These are phyloP conservation scores for Augochlora pura DNA, from an alignment of 1,140 invertebrate genomes.

Conservation along the genomic window DNA sequence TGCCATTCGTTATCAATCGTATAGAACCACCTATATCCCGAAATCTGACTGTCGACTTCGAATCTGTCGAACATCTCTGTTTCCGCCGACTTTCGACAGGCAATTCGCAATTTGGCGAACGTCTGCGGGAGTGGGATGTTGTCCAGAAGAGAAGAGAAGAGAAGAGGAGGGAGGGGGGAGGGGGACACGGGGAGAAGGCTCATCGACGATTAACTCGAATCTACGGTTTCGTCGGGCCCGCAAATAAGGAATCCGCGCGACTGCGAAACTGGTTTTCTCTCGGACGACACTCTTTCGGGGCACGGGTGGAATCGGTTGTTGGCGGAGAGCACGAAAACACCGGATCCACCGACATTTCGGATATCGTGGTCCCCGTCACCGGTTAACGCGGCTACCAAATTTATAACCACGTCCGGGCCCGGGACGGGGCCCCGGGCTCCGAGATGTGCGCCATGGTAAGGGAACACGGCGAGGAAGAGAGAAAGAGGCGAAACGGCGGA, in stretches of 20 bases:
- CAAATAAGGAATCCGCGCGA: conserved; percentile 71
- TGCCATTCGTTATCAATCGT: too few relatives aligned
- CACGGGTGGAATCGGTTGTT: conserved; percentile 45
- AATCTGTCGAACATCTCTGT: too few relatives aligned
- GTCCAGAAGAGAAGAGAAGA: neutral
- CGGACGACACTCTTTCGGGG: conserved; percentile 49
- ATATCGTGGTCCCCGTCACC: conserved; percentile 72
- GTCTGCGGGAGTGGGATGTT: neutral
- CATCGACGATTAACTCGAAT: conserved; percentile 78
- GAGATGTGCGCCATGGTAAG: conserved; percentile 29
- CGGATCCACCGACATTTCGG: conserved; percentile 70
- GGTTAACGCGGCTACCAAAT: conserved; percentile 72
- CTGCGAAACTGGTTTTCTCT: conserved; percentile 71
- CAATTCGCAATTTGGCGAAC: conserved; percentile 1
- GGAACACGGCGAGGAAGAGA: conserved; percentile 11
- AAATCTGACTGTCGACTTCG: too few relatives aligned
- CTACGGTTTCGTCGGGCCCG: conserved; percentile 72
- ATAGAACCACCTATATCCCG: too few relatives aligned
- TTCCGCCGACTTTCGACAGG: neutral
- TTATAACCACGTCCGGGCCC: conserved; percentile 62
- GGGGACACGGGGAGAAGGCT: conserved; percentile 61
- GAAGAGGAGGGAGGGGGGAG: too few relatives aligned
- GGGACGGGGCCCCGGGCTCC: neutral
- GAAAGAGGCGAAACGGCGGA: neutral
- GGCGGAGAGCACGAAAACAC: conserved; percentile 62